These are phyloP conservation scores for Tetrax tetrax DNA, from an alignment of 2,113 vertebrate genomes.

Conservation along the genomic window DNA sequence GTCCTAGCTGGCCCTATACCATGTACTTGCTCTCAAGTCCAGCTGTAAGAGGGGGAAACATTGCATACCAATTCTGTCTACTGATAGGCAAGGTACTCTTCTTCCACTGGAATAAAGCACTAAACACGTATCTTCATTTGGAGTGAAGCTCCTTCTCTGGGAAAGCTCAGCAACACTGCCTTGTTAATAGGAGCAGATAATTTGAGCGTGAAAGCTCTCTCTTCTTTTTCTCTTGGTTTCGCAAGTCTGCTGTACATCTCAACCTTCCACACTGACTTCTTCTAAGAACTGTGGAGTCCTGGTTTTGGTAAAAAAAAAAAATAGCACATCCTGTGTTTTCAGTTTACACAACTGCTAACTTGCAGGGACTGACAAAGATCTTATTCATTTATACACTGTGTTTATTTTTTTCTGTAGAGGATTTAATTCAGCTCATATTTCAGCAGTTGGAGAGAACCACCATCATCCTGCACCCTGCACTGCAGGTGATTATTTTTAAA, in stretches of 20 bases:
- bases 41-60: not conserved
- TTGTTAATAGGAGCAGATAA: not conserved
- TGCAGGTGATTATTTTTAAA: not conserved
- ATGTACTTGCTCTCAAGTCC: not conserved
- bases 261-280: not conserved
- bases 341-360: not conserved
- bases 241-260: not conserved
- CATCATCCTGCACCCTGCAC: not conserved
- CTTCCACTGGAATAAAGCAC: not conserved
- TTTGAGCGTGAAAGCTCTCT: not conserved
- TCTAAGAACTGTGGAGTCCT: not conserved
- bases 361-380: not conserved
- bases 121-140: not conserved
- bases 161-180: not conserved
- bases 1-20: not conserved
- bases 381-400: not conserved
- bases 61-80: fast-evolving
- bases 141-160: not conserved
- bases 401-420: not conserved
- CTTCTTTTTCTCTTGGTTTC: not conserved
- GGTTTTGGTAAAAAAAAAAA: not conserved
- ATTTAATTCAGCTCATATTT: not conserved
- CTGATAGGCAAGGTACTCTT: not conserved
- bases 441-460: not conserved
- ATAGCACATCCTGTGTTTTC: not conserved